Base-by-base conservation (phyloP, 2,113 vertebrate genomes). In the Spea multiplicata region DNA sequence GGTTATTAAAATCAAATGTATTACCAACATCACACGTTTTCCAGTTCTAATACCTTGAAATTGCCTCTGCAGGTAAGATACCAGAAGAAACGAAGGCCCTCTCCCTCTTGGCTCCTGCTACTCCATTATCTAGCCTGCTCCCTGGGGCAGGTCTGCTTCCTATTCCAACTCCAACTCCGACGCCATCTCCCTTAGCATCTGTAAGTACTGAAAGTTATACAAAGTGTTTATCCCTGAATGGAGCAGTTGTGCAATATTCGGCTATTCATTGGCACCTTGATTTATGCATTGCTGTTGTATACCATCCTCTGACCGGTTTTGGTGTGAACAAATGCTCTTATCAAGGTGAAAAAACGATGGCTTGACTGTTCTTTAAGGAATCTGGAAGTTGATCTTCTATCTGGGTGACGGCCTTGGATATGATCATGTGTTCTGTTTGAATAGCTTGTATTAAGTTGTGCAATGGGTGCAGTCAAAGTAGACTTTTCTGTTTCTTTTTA, bases 81-180 rank as follows among this genome's bases (percentile, higher is more conserved):
- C 97, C 97, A 81, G 97, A 99, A 88, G 97, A 99, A 91, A 91
- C 94, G 85, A 99, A 99, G 92, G 97, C 97, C 64, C 92, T 99
- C 52, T 98, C 97, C 55, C 91, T 98, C 0, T 87, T 99, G 93
- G 95, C 96, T 1, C 97, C 97, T 81, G 92, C 91, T 84, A 82
- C 96, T 83, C 91, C 96, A 50, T 89, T 94, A 71, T 92, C 96
- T 84, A 96, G 89, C 83, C 85, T 98, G 89, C 95, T 98, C 86
- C 91, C 96, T 62, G 96, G 96, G 81, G 96, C 94, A 87, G 97
- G 96, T 47, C 88, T 99, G 86, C 93, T 99, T 81, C 96, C 96
- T 16, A 96, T 98, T 78, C 96, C 97, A 4, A 91, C 94, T 5
- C 93, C 95, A 66, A 84, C 90, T 3, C 94, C 91, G 0, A 83